These are phyloP conservation scores for Anhinga rufa DNA, from an alignment of 2,113 vertebrate species.

Conservation along the genomic window DNA sequence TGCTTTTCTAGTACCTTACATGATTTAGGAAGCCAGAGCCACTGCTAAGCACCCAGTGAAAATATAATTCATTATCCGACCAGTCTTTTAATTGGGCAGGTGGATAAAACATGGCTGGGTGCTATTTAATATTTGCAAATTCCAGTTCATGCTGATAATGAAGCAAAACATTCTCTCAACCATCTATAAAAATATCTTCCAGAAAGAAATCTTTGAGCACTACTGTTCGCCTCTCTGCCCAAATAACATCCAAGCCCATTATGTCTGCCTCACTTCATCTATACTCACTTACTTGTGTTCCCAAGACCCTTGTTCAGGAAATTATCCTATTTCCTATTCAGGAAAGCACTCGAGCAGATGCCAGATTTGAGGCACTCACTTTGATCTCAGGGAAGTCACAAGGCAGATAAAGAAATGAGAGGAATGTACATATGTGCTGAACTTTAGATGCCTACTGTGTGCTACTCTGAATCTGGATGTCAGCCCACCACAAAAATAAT, in stretches of 20 bases:
- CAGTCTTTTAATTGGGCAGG: not conserved
- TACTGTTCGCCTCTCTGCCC: not conserved
- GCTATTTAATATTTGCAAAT: not conserved
- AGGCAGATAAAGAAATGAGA: not conserved
- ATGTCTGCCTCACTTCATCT: not conserved
- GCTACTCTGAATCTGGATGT: not conserved
- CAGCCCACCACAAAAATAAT: not conserved
- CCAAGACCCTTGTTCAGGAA: slow-evolving; percentile 32
- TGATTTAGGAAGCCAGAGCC: not conserved
- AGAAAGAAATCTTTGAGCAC: not conserved
- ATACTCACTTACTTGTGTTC: not conserved
- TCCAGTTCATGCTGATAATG: not conserved
- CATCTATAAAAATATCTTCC: not conserved
- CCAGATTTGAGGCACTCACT: not conserved
- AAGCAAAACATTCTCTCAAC: not conserved
- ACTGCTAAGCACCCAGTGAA: not conserved
- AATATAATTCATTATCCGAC: not conserved
- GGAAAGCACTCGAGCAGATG: not conserved
- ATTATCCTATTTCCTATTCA: slow-evolving; percentile 26
- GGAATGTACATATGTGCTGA: not conserved
- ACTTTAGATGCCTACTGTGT: not conserved
- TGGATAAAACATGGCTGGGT: not conserved
- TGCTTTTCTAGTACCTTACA: not conserved
- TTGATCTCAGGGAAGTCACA: not conserved
- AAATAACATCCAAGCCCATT: not conserved